Evolutionary conservation across 2,113 vertebrate genomes (phyloP).

Genomic region (Pogona vitticeps): DNA sequence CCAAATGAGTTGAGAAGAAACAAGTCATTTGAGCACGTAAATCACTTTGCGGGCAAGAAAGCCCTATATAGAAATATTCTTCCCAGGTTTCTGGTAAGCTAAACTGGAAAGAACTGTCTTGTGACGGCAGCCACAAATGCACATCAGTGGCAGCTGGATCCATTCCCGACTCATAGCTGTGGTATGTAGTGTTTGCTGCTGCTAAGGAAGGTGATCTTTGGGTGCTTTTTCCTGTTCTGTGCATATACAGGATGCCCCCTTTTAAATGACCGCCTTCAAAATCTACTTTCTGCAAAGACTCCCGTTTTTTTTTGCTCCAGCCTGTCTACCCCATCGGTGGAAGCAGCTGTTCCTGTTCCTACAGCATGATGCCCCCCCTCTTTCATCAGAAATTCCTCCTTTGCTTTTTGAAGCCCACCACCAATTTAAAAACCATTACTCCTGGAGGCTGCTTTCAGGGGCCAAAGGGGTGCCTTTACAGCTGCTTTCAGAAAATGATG

Average conservation of each 20-base stretch:
- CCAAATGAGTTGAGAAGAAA: not conserved
- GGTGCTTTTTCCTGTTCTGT: not conserved
- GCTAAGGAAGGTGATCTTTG: not conserved
- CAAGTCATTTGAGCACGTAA: not conserved
- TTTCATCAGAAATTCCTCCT: not conserved
- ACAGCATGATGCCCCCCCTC: not conserved
- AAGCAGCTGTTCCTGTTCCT: not conserved
- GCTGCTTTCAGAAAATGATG: not conserved
- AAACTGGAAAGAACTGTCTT: not conserved
- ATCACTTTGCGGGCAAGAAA: not conserved
- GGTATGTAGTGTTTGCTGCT: not conserved
- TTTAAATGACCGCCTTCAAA: not conserved
- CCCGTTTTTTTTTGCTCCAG: not conserved
- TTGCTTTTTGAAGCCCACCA: not conserved
- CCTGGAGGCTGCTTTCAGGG: not conserved
- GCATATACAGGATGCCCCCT: not conserved
- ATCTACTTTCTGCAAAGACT: not conserved
- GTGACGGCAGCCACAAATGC: not conserved
- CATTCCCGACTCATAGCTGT: too few species aligned
- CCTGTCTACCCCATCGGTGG: too few species aligned
- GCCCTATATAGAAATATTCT: not conserved
- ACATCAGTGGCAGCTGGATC: not conserved
- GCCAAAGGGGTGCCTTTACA: not conserved
- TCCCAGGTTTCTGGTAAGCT: not conserved
- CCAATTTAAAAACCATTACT: not conserved